Evolutionary conservation across 2,797 vertebrate species (phyloP), one percentile per base, ranked within the genome.

Genomic region (Chelonia mydas): DNA sequence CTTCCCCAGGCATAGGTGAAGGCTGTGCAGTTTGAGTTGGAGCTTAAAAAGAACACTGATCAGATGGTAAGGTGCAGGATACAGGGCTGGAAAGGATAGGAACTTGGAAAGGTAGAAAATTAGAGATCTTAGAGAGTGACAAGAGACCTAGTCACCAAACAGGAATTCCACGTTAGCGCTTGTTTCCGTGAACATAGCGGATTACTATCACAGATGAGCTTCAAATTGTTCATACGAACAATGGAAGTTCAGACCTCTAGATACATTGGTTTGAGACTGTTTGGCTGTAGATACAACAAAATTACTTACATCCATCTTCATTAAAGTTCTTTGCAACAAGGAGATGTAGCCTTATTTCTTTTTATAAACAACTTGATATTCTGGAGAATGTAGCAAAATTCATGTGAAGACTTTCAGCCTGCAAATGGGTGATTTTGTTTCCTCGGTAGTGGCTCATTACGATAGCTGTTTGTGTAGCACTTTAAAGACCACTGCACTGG

Each of bases 351-450:
- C 95, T 95, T 74, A 53, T 53, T 0, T 83, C 5, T 84, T 45
- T 41, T 90, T 93, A 37, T 88, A 92, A 79, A 90, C 47, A 49
- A 31, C n/a, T 11, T 25, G 49, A 72, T 72, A 37, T 72, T 72
- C 37, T 23, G 9, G 49, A 81, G 51, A 89, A 68, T 86, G 50
- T 17, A 86, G 45, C 28, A 87, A 74, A 81, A 9, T 87, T 80
- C 55, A 86, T 84, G 16, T n/a, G 13, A 72, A 81, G n/a, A 45
- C 37, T 92, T 92, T 84, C 85, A 57, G 8, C 31, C 27, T 31
- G 81, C 1, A 0, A 77, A 1, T 84, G 16, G 41, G 10, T 0
- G 0, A 72, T 5, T 65, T 3, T 57, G 86, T 76, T 15, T 92
- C 79, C 25, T 85, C 47, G 8, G 9, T 81, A 76, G 27, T 28